phyloP scores from a whole-genome alignment of 1,140 invertebrate genomes.

The Brachionus rotundiformis region DNA sequence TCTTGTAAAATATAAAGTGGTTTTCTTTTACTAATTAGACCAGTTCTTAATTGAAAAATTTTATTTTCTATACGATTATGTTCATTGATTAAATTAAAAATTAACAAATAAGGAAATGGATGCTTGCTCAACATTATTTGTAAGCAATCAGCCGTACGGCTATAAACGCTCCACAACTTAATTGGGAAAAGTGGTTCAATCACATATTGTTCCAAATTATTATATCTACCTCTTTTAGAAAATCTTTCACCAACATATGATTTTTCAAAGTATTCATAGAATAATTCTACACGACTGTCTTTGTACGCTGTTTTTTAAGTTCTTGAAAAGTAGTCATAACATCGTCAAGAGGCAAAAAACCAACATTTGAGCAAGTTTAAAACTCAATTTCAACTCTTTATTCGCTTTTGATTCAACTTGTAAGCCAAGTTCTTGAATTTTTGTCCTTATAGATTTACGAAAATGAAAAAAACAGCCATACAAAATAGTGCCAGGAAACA shows the following conservation, averaged over 20 bases:
- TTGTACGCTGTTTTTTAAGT: not conserved
- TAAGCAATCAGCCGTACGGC: not conserved
- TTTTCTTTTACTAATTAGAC: not conserved
- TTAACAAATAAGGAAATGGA: not conserved
- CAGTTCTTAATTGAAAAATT: slow-evolving; percentile 1
- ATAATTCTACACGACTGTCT: not conserved
- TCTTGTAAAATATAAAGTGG: not conserved
- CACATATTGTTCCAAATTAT: not conserved
- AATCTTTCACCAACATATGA: not conserved
- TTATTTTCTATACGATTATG: not conserved
- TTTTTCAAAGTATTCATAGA: slow-evolving; percentile 12
- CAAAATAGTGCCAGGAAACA: not conserved
- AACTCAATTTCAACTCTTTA: not conserved
- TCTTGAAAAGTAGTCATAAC: not conserved
- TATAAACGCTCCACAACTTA: slow-evolving; percentile 13
- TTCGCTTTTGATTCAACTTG: not conserved
- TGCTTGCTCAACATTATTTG: not conserved
- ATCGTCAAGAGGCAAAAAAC: not conserved
- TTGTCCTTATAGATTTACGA: not conserved
- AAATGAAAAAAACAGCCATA: not conserved
- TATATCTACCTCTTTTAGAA: not conserved
- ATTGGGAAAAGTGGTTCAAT: not conserved
- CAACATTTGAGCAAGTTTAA: not conserved
- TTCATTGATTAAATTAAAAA: not conserved
- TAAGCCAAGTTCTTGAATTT: not conserved